Percentiles rank a stretch among this genome's conserved stretches.
These are phyloP conservation scores for Nannoperca australis DNA, from an alignment of 2,797 vertebrate genomes.

Conservation along the genomic window DNA sequence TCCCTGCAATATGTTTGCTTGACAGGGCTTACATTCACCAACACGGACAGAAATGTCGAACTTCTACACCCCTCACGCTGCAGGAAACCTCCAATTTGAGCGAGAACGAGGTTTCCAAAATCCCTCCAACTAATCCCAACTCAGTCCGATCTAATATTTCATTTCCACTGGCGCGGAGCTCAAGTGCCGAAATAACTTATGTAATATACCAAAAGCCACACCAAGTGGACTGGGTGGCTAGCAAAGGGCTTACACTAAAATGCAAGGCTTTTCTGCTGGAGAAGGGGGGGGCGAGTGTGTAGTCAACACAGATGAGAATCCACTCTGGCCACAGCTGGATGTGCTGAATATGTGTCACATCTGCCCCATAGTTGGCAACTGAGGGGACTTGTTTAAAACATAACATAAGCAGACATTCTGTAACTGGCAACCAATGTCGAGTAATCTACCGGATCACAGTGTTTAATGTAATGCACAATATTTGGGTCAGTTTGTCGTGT, in stretches of 20 bases:
- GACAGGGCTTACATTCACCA: slow-evolving; percentile 34
- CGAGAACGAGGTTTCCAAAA: slow-evolving; percentile 42
- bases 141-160: slow-evolving; percentile 50
- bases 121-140: slow-evolving; percentile 59
- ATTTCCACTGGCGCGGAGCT: slow-evolving; percentile 29
- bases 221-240: slow-evolving; percentile 44
- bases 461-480: slow-evolving; percentile 54
- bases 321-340: slow-evolving; percentile 67
- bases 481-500: slow-evolving; percentile 66
- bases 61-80: slow-evolving; percentile 14
- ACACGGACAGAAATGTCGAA: slow-evolving; percentile 31
- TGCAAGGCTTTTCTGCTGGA: slow-evolving; percentile 40
- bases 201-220: slow-evolving; percentile 66
- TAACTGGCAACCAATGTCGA: slow-evolving; percentile 53
- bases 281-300: slow-evolving; percentile 9
- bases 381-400: slow-evolving; percentile 63
- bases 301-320: slow-evolving; percentile 64
- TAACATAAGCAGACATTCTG: slow-evolving; percentile 59
- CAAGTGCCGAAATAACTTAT: slow-evolving; percentile 63
- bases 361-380: slow-evolving; percentile 58
- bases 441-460: slow-evolving; percentile 61
- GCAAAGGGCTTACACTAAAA: slow-evolving; percentile 58
- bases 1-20: slow-evolving; percentile 12
- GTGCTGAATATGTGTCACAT: slow-evolving; percentile 71
- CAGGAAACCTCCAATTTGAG: slow-evolving; percentile 59